Evolutionary conservation across 2,888 invertebrate genomes (phyloP), one percentile per base, ranked within the genome.

Genomic region (Pediacus dermestoides): DNA sequence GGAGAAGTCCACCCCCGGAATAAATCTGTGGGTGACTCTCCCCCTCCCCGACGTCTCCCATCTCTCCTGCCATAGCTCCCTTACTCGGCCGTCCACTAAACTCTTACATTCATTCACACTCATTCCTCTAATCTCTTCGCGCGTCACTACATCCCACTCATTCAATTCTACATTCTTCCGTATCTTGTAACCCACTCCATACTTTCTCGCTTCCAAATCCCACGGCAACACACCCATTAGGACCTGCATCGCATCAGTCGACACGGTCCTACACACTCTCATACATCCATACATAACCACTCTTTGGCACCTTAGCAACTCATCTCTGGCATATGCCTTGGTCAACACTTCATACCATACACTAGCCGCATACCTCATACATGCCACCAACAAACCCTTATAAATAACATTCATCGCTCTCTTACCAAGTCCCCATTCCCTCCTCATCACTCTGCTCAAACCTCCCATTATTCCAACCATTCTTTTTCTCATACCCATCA

Each of bases 201-300:
- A 3, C 8, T 10, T 3, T 4, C n/a, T 7, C 23, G 9, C 4
- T n/a, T 23, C 23, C 23, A 23, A n/a, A 10, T 23, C 23, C 35
- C 35, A 40, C n/a, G 40, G 31, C 2, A 36, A 8, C 10, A 10
- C 11, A 1, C 40, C 31, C 34, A 40, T 30, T 9, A 40, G 12
- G 1, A 35, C 30, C n/a, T 25, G 16, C 30, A 40, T 35, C 14
- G 40, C 36, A 4, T 22, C 31, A 4, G 40, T 40, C 4, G 31
- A 30, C 2, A 40, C 40, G 1, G 40, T 40, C 2, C 40, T 8
- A 16, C 40, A 40, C 4, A 31, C 34, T 7, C 34, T n/a, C 26
- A 40, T 1, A 16, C 35, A 35, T 2, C 2, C 9, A 10, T n/a
- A 10, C 18, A 18, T 13, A 1, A 15, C 30, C 7, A 22, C 21